Conservation (phyloP, 2,113 vertebrate genomes). For the Callorhinus ursinus region DNA sequence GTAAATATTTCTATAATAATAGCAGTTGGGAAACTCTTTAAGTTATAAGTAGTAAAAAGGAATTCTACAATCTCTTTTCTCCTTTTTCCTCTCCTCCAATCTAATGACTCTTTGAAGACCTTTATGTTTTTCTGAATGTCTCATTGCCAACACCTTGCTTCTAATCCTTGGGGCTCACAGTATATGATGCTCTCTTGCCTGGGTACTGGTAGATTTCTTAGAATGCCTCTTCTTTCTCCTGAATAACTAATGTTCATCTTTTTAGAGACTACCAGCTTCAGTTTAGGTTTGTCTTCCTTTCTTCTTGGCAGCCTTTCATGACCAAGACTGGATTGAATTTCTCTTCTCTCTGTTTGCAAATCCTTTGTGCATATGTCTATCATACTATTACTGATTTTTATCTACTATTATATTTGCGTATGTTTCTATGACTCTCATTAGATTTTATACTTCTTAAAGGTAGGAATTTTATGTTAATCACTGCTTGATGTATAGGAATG, state of each 20-base stretch:
- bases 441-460: background rate
- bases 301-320: background rate
- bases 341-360: background rate
- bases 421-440: background rate
- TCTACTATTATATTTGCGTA: background rate
- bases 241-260: background rate
- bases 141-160: background rate
- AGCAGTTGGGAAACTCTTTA: conserved; percentile 31
- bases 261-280: background rate
- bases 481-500: background rate
- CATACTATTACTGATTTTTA: background rate
- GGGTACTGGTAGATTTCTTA: background rate
- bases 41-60: background rate
- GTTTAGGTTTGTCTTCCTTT: background rate
- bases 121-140: background rate
- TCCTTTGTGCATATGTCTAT: background rate
- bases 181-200: background rate
- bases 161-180: background rate
- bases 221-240: background rate
- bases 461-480: background rate
- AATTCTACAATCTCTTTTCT: background rate
- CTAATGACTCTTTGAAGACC: background rate
- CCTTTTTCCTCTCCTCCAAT: background rate
- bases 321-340: background rate
- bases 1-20: background rate